Percentiles rank a stretch among this genome's conserved stretches.
phyloP scores from a whole-genome alignment of 2,888 invertebrate genomes.

The Luperina testacea region DNA sequence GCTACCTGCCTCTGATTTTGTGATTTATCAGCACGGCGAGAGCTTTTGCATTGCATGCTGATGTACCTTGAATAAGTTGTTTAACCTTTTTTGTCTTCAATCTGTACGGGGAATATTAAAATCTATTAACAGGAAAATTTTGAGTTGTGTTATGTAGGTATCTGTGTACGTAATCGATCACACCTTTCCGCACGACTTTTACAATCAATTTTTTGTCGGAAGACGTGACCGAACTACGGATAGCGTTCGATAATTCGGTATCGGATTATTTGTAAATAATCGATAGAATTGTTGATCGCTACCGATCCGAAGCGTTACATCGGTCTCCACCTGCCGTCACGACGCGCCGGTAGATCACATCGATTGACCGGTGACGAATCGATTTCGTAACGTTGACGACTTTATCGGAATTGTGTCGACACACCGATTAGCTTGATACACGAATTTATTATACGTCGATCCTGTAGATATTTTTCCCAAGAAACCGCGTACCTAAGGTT shows the following conservation, averaged over 20 bases:
- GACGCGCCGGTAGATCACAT: conserved; percentile 83
- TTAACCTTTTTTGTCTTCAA: conserved; percentile 63
- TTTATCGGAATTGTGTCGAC: conserved; percentile 83
- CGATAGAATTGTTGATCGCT: conserved; percentile 80
- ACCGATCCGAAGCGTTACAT: conserved; percentile 78
- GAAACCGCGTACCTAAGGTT: conserved; percentile 48
- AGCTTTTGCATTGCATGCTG: conserved; percentile 77
- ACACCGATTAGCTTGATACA: conserved; percentile 76
- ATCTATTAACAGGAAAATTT: conserved; percentile 49
- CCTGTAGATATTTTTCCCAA: conserved; percentile 61
- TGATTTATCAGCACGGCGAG: conserved; percentile 74
- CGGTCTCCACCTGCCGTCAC: conserved; percentile 82
- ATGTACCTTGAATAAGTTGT: conserved; percentile 75
- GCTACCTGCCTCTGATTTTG: conserved; percentile 76
- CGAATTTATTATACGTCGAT: conserved; percentile 67
- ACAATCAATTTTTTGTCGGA: conserved; percentile 81
- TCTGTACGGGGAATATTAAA: conserved; percentile 48
- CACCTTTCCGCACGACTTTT: conserved; percentile 85
- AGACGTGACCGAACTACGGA: conserved; percentile 82
- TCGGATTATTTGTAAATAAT: conserved; percentile 85
- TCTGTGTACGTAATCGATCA: conserved; percentile 71
- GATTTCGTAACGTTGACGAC: conserved; percentile 84
- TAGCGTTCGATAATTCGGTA: conserved; percentile 71
- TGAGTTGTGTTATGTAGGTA: conserved; percentile 36
- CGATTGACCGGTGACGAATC: conserved; percentile 81